Evolutionary conservation across 2,888 invertebrate genomes (phyloP).

Genomic region (Harpalus rubripes): DNA sequence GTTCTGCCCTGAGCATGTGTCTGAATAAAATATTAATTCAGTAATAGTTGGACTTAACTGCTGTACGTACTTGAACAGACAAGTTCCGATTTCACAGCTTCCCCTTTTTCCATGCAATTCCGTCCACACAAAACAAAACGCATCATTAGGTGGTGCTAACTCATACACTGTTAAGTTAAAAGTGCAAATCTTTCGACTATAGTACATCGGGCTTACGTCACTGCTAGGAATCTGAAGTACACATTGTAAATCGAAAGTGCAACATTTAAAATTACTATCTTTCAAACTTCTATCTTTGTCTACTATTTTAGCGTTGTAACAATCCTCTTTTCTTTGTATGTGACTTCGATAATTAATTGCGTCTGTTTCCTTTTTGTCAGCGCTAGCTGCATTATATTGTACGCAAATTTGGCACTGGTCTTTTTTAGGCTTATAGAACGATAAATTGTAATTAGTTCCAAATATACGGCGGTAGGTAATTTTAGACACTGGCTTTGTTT

Average conservation of each 20-base stretch:
- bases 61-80: too few relatives aligned
- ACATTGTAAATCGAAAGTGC: too few relatives aligned
- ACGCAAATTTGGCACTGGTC: conserved; percentile 69
- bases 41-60: conserved; percentile 56
- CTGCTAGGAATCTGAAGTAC: too few relatives aligned
- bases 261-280: conserved; percentile 69
- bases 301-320: conserved; percentile 71
- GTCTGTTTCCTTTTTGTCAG: conserved; percentile 23
- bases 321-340: too few relatives aligned
- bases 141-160: conserved; percentile 72
- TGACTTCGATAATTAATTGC: too few relatives aligned
- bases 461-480: conserved; percentile 69
- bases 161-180: conserved; percentile 71
- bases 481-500: conserved; percentile 64
- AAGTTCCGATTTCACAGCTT: too few relatives aligned
- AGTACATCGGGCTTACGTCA: too few relatives aligned
- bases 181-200: conserved; percentile 69
- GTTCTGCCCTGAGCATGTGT: conserved; percentile 61
- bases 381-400: conserved; percentile 57
- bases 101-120: too few relatives aligned
- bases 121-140: too few relatives aligned
- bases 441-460: conserved; percentile 68
- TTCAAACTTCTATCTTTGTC: conserved; percentile 64
- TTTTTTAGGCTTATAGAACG: conserved; percentile 70
- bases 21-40: conserved; percentile 34